Evolutionary conservation across 2,888 invertebrate genomes (phyloP).

Genomic region (Eurois occulta): DNA sequence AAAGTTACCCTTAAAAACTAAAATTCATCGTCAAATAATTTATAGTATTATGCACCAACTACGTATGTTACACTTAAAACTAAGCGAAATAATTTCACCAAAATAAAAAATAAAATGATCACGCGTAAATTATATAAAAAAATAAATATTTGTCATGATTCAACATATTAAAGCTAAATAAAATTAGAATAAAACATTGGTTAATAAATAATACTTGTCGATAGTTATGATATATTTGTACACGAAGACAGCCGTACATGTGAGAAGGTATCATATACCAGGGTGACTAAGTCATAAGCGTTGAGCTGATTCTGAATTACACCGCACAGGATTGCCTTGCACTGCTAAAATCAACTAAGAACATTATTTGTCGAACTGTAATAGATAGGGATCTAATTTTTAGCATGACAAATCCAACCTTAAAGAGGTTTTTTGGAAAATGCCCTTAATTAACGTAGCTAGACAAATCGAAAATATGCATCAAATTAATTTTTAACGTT

Average conservation of each 20-base stretch:
- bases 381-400: constrained; percentile 55
- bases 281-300: constrained; percentile 71
- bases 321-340: constrained; percentile 15
- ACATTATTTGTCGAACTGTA: constrained; percentile 53
- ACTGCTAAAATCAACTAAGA: constrained; percentile 23
- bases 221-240: constrained; percentile 81
- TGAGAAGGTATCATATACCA: constrained; percentile 80
- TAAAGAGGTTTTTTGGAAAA: constrained; percentile 40
- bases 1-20: constrained; percentile 43
- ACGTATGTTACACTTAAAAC: constrained; percentile 66
- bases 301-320: constrained; percentile 50
- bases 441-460: constrained; percentile 34
- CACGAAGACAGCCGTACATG: constrained; percentile 81
- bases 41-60: constrained; percentile 79
- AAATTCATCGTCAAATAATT: constrained; percentile 63
- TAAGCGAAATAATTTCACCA: constrained; percentile 67
- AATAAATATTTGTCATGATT: constrained; percentile 89
- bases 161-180: constrained; percentile 83
- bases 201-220: constrained; percentile 84
- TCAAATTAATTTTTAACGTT: background rate
- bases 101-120: constrained; percentile 61
- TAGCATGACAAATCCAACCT: constrained; percentile 54
- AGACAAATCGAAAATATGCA: background rate
- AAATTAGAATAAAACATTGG: constrained; percentile 75
- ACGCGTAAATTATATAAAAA: constrained; percentile 73